These are phyloP conservation scores for Papilio elwesi DNA, from an alignment of 2,888 invertebrate species.

Conservation along the genomic window DNA sequence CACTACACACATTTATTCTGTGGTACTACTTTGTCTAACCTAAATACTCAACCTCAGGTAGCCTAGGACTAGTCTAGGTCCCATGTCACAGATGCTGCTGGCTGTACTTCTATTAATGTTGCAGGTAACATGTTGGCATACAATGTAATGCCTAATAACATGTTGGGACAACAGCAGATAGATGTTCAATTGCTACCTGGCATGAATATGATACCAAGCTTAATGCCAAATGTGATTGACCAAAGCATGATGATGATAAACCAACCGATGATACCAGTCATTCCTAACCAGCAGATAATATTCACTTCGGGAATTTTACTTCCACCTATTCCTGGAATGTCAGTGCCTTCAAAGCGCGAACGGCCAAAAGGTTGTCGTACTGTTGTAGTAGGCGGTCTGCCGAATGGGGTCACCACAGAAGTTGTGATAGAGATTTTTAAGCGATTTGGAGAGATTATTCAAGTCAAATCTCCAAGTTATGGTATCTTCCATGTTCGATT, in stretches of 20 bases:
- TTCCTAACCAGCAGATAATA: slow-evolving; percentile 59
- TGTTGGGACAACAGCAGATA: slow-evolving; percentile 52
- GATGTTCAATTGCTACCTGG: slow-evolving; percentile 51
- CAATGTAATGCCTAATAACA: slow-evolving; percentile 43
- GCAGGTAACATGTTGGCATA: slow-evolving; percentile 48
- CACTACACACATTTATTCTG: no score
- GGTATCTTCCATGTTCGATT: slow-evolving; percentile 96
- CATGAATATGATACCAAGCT: slow-evolving; percentile 52
- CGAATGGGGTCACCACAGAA: slow-evolving; percentile 91
- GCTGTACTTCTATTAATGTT: slow-evolving; percentile 9
- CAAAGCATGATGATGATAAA: slow-evolving; percentile 77
- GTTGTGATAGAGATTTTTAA: slow-evolving; percentile 94
- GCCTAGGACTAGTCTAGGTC: no score
- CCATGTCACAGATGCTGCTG: no score
- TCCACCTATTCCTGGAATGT: slow-evolving; percentile 92
- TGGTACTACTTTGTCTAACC: no score
- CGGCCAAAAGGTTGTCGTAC: slow-evolving; percentile 95
- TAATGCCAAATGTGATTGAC: slow-evolving; percentile 74
- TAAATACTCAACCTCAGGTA: no score
- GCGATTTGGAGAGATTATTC: slow-evolving; percentile 81
- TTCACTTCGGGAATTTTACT: slow-evolving; percentile 91
- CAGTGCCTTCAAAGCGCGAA: slow-evolving; percentile 91
- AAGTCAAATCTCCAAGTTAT: slow-evolving; percentile 91
- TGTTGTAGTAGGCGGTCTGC: slow-evolving; percentile 96
- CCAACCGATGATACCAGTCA: slow-evolving; percentile 49